Base-by-base conservation (phyloP, 2,797 vertebrate genomes). In the Yasuhikotakia modesta region DNA sequence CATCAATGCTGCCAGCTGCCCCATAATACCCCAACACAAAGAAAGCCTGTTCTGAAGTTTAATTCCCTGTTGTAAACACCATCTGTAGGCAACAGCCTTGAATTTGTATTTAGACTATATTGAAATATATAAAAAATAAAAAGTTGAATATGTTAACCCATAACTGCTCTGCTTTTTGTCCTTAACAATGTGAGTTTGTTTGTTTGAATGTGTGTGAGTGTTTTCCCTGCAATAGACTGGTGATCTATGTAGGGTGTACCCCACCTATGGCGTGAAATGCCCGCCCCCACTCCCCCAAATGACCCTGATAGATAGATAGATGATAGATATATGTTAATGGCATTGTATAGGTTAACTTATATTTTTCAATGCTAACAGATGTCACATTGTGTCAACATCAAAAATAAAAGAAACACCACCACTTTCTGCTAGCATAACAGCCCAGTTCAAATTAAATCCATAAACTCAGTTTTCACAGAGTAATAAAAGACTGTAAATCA, bases 31-130 rank as follows among this genome's bases (percentile, higher is more conserved):
- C 21, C 35, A 21, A 16, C 65, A 81, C 73, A 84, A 84, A 78
- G 74, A 75, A 73, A 22, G 52, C 69, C 70, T 84, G 75, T 84
- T 82, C 73, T 68, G 50, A 72, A 19, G 45, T 65, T 50, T 73
- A 70, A 76, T 71, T 32, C 66, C 57, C 68, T n/a, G n/a, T n/a
- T 64, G 16, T 65, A 67, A 63, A 66, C 64, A 57, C 14, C 30
- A 52, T 21, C 72, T 43, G 53, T n/a, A 63, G 24, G 14, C 13
- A 30, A 60, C 14, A 17, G 30, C 17, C 32, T n/a, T 63, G 30
- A 39, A 63, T 63, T 61, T 61, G 13, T 30, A 32, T 12, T 10
- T 14, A 63, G 16, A 17, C 32, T 35, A 7, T 4, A 35, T 27
- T 35, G 30, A 27, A 35, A 35, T 24, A 60, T 24, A 60, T 60